phyloP scores from a whole-genome alignment of 2,888 invertebrate genomes.

The Leptinotarsa peninsularis region DNA sequence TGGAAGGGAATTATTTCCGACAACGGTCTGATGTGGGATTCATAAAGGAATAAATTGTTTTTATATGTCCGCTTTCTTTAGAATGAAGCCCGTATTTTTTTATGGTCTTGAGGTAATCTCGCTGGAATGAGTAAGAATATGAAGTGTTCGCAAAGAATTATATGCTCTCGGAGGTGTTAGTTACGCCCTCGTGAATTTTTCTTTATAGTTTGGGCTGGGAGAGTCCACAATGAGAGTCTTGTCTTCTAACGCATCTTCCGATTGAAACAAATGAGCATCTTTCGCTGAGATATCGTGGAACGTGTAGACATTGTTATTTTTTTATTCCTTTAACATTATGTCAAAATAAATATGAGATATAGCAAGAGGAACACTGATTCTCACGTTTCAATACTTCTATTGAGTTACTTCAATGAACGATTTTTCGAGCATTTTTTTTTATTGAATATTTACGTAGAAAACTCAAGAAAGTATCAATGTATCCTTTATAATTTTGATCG shows the following conservation, averaged over 20 bases:
- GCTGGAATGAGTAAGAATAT: conserved; percentile 16
- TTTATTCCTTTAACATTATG: too few species aligned
- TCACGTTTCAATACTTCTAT: too few species aligned
- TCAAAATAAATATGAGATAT: neutral
- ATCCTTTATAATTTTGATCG: too few species aligned
- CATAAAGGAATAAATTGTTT: conserved; percentile 31
- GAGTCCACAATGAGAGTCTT: neutral
- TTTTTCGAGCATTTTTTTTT: too few species aligned
- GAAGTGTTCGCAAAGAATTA: conserved; percentile 13
- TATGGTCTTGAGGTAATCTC: neutral
- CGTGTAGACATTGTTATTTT: neutral
- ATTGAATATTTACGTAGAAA: too few species aligned
- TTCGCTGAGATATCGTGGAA: neutral
- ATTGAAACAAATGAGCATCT: neutral
- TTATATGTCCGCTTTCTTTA: conserved; percentile 26
- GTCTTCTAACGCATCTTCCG: neutral
- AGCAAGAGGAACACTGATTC: too few species aligned
- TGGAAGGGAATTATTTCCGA: conserved; percentile 38
- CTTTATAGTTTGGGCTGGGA: neutral
- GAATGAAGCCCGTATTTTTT: conserved; percentile 23
- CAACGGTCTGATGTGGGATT: conserved; percentile 33
- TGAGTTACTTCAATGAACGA: too few species aligned
- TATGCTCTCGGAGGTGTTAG: conserved; percentile 6
- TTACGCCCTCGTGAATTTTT: neutral
- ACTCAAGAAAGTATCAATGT: too few species aligned